Percentiles rank a stretch among this genome's conserved stretches.
Conservation (phyloP, 2,113 vertebrate genomes). For the Microcebus jonahi region DNA sequence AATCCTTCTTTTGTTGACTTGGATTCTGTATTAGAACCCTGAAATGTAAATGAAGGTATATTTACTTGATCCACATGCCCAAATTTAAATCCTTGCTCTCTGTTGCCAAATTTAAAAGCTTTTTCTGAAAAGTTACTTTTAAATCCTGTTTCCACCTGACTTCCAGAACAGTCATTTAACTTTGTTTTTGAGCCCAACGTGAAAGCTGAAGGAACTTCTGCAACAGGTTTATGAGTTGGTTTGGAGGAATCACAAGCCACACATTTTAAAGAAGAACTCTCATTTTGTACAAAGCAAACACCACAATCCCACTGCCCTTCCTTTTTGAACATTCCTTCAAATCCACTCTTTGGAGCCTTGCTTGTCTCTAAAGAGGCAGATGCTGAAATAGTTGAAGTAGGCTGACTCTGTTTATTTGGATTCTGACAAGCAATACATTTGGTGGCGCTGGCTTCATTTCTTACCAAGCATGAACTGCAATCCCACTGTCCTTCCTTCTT, state of each 20-base stretch:
- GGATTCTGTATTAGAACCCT: slow-evolving; percentile 81
- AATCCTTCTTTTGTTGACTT: slow-evolving; percentile 87
- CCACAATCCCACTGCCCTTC: slow-evolving; percentile 92
- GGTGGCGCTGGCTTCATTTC: slow-evolving; percentile 85
- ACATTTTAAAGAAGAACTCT: slow-evolving; percentile 84
- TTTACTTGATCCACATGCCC: slow-evolving; percentile 87
- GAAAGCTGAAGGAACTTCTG: slow-evolving; percentile 80
- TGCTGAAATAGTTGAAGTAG: neutral
- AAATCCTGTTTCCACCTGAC: slow-evolving; percentile 86
- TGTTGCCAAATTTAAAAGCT: slow-evolving; percentile 90
- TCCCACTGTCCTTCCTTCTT: slow-evolving; percentile 92
- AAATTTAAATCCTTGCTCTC: slow-evolving; percentile 91
- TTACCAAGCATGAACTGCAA: slow-evolving; percentile 87
- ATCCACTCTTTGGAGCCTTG: slow-evolving; percentile 78
- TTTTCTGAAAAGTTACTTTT: slow-evolving; percentile 85
- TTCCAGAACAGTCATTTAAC: slow-evolving; percentile 81
- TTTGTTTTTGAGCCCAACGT: slow-evolving; percentile 84
- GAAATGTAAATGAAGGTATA: slow-evolving; percentile 86
- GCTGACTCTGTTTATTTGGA: slow-evolving; percentile 75
- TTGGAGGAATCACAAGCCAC: slow-evolving; percentile 86
- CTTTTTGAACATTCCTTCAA: slow-evolving; percentile 90
- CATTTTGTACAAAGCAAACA: slow-evolving; percentile 88
- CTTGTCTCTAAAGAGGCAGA: slow-evolving; percentile 56
- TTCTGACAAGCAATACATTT: slow-evolving; percentile 87
- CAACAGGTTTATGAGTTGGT: slow-evolving; percentile 82